Percentiles rank a stretch among this genome's conserved stretches.
Conservation (phyloP, 1,140 invertebrate genomes). For the Hyles vespertilio region DNA sequence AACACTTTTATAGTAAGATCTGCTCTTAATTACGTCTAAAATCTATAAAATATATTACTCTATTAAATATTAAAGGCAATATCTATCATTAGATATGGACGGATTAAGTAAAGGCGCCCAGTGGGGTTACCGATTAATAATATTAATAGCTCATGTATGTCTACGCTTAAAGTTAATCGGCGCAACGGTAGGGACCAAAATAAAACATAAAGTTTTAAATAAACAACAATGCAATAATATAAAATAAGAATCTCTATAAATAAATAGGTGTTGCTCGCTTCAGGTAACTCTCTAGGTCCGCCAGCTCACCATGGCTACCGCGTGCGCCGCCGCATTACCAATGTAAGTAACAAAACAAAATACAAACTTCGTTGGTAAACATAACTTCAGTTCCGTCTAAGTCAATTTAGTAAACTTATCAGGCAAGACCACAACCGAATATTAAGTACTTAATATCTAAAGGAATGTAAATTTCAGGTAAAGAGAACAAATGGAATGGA, state of each 20-base stretch:
- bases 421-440: conserved; percentile 77
- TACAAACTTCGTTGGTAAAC: conserved; percentile 75
- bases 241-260: conserved; percentile 64
- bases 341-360: conserved; percentile 65
- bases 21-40: conserved; percentile 58
- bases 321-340: conserved; percentile 41
- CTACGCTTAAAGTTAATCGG: conserved; percentile 50
- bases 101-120: conserved; percentile 74
- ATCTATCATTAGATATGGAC: conserved; percentile 75
- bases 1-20: conserved; percentile 60
- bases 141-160: conserved; percentile 63
- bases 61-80: conserved; percentile 76
- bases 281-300: conserved; percentile 71
- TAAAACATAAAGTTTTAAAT: conserved; percentile 49
- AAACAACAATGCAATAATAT: conserved; percentile 64
- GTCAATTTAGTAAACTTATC: conserved; percentile 71
- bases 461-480: conserved; percentile 70
- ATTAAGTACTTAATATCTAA: conserved; percentile 76
- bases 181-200: conserved; percentile 55
- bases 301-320: conserved; percentile 45
- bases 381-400: conserved; percentile 72
- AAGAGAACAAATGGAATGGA: conserved; percentile 38
- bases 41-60: conserved; percentile 75
- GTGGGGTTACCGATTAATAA: conserved; percentile 71
- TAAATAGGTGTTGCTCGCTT: conserved; percentile 66